phyloP scores from a whole-genome alignment of 2,797 vertebrate species.

The Sebastes cheni region DNA sequence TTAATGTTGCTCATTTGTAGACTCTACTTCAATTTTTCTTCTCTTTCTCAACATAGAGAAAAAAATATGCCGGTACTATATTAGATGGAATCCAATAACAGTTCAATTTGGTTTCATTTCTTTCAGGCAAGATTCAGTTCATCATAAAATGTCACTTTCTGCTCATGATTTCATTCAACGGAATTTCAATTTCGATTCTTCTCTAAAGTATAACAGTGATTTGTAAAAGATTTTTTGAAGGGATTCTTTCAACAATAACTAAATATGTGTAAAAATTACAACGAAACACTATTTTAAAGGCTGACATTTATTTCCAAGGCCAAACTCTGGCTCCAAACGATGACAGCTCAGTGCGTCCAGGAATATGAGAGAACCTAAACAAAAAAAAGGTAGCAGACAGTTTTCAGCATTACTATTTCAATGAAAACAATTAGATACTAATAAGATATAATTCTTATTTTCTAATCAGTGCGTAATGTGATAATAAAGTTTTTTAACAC shows the following conservation, averaged over 20 bases:
- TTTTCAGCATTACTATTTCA: neutral
- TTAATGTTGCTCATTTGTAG: neutral
- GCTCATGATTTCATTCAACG: neutral
- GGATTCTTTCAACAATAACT: neutral
- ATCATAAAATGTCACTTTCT: neutral
- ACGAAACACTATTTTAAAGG: neutral
- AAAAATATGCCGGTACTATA: neutral
- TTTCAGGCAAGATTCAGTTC: neutral
- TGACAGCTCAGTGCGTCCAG: neutral
- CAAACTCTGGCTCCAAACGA: neutral
- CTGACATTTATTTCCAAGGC: neutral
- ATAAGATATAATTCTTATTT: neutral
- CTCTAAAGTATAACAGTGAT: neutral
- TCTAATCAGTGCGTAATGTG: neutral
- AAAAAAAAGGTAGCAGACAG: neutral
- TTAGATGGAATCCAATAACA: neutral
- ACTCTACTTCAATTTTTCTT: neutral
- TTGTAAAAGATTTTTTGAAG: neutral
- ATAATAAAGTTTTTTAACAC: neutral
- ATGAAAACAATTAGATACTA: neutral
- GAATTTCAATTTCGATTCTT: neutral
- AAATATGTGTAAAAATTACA: neutral
- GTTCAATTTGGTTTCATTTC: neutral
- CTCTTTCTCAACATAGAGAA: neutral
- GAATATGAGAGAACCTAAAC: neutral